Evolutionary conservation across 2,888 invertebrate species (phyloP).

Genomic region (Lithophane semibrunnea): DNA sequence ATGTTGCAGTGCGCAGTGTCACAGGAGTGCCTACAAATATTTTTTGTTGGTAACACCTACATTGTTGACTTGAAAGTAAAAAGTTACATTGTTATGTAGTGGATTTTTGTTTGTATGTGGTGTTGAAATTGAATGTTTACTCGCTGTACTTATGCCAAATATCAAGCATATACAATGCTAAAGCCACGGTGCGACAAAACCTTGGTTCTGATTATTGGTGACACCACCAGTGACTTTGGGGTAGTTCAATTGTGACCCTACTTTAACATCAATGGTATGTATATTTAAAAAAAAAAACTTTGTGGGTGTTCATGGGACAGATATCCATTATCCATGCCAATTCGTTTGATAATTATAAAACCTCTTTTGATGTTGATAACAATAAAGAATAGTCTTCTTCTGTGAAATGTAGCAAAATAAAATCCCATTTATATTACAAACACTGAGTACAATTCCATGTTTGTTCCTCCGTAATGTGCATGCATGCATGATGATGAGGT

Average conservation of each 20-base stretch:
- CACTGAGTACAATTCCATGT: constrained; percentile 21
- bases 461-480: constrained; percentile 5
- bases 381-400: neutral
- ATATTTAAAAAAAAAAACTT: neutral
- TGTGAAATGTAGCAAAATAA: constrained; percentile 9
- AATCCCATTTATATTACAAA: constrained; percentile 21
- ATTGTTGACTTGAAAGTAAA: constrained; percentile 13
- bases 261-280: neutral
- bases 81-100: neutral
- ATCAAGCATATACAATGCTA: neutral
- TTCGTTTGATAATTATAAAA: neutral
- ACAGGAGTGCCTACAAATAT: constrained; percentile 21
- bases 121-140: neutral
- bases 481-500: constrained; percentile 13
- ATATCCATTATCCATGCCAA: neutral
- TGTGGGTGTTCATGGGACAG: neutral
- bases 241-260: neutral
- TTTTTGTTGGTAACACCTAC: constrained; percentile 9
- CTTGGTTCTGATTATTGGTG: neutral
- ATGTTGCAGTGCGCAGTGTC: constrained; percentile 42
- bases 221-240: neutral
- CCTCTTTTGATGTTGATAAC: neutral
- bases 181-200: too few relatives aligned
- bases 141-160: neutral
- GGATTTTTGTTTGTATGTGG: neutral